Base-by-base conservation (phyloP, 2,888 invertebrate species). In the Archips crataeganus region DNA sequence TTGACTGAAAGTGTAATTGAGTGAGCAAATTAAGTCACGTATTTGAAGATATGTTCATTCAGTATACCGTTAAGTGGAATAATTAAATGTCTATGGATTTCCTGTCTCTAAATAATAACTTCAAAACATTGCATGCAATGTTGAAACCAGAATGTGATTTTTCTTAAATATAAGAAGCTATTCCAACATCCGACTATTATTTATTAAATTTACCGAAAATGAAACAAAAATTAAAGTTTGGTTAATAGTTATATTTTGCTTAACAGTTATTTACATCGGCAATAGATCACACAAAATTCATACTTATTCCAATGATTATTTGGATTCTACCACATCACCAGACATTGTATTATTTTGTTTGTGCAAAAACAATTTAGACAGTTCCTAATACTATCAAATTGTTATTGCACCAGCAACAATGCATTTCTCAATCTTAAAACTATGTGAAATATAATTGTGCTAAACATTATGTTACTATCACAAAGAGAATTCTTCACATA, bases 201-300 rank as follows among this genome's bases (percentile, higher is more conserved):
- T 67, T 10, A 15, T 34, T 13, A 11, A 39, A 23, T 39, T 39
- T 59, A 6, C 36, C 3, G 1, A 32, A 57, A 45, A 45, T 32
- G 1, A 57, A 57, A 57, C 11, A 2, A 10, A 57, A 57, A 23
- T 23, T 10, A 57, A 23, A 36, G 23, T 65, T 70, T 45, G 36
- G 54, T 54, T 74, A 51, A 64, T 74, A 70, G 60, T 65, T 74
- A 70, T 74, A 74, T 74, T 74, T 73, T 8, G 70, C 74, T 74
- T 74, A 74, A 65, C 70, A 70, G 51, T 61, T 74, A 74, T 70
- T 70, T 70, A 74, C 74, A 70, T 45, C 60, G 74, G 70, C 74
- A 70, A 45, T 65, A 65, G 54, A 67, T 63, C 66, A 74, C 74
- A 74, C 74, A 51, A 54, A 49, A 65, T 74, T 62, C 61, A 47